Conservation (phyloP, 2,113 vertebrate species). For the Grammatotria lemairii region DNA sequence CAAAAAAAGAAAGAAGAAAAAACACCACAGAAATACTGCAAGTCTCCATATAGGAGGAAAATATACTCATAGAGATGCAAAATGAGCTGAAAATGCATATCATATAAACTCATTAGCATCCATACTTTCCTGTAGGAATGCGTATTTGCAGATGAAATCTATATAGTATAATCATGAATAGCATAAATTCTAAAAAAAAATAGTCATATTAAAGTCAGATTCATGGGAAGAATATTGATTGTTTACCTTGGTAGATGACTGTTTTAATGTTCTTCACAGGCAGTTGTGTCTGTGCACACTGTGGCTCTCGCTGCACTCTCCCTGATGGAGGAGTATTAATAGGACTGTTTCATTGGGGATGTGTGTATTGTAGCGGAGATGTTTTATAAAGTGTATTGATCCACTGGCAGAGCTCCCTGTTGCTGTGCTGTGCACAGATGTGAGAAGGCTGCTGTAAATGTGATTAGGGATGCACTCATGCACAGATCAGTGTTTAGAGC, state of each 20-base stretch:
- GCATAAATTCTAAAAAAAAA: background rate
- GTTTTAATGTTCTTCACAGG: background rate
- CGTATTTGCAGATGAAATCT: background rate
- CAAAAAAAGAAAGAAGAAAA: background rate
- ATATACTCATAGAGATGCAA: background rate
- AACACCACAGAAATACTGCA: background rate
- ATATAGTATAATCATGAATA: background rate
- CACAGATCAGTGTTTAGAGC: background rate
- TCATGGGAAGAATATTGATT: background rate
- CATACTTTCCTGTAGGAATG: background rate
- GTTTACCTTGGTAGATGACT: background rate
- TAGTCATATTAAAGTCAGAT: background rate
- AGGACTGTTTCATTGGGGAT: background rate
- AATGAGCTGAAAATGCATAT: background rate
- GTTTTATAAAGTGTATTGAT: background rate
- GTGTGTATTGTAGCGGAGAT: background rate
- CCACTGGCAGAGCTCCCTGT: background rate
- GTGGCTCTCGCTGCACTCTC: background rate
- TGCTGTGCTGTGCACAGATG: background rate
- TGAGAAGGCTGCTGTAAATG: background rate
- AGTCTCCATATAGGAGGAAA: background rate
- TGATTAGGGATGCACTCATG: background rate
- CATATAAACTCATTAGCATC: background rate
- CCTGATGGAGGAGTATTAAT: background rate
- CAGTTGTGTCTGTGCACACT: background rate